Evolutionary conservation across 1,140 invertebrate species (phyloP).

Genomic region (Leptinotarsa texana): DNA sequence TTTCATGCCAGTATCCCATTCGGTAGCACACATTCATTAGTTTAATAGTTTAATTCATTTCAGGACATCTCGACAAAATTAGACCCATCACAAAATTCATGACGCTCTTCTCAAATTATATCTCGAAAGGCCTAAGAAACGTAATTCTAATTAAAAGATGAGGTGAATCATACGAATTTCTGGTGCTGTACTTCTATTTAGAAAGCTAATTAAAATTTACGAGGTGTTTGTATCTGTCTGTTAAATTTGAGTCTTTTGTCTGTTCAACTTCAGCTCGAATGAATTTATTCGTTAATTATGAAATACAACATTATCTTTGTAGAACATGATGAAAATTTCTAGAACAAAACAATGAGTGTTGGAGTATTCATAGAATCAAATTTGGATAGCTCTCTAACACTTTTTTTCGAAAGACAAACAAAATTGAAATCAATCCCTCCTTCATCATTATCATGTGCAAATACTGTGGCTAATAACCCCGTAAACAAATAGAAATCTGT

Average conservation of each 20-base stretch:
- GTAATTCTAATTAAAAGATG: constrained; percentile 4
- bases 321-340: too few relatives aligned
- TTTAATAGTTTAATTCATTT: background rate
- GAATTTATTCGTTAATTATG: background rate
- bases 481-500: too few relatives aligned
- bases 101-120: background rate
- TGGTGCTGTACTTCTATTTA: background rate
- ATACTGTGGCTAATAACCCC: too few relatives aligned
- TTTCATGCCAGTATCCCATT: background rate
- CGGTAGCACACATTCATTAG: background rate
- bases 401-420: too few relatives aligned
- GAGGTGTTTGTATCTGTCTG: background rate
- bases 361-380: too few relatives aligned
- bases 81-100: background rate
- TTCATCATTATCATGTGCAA: too few relatives aligned
- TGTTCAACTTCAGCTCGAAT: background rate
- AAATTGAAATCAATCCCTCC: too few relatives aligned
- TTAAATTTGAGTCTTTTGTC: background rate
- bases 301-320: too few relatives aligned
- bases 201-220: background rate
- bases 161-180: background rate
- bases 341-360: too few relatives aligned
- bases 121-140: background rate
- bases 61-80: background rate
- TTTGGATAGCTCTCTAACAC: too few relatives aligned